A percentile compares a stretch with the other conserved stretches of the same genome.
Conservation (phyloP, 92 coral and sea anemone species). For the Epizoanthus ramosus region DNA sequence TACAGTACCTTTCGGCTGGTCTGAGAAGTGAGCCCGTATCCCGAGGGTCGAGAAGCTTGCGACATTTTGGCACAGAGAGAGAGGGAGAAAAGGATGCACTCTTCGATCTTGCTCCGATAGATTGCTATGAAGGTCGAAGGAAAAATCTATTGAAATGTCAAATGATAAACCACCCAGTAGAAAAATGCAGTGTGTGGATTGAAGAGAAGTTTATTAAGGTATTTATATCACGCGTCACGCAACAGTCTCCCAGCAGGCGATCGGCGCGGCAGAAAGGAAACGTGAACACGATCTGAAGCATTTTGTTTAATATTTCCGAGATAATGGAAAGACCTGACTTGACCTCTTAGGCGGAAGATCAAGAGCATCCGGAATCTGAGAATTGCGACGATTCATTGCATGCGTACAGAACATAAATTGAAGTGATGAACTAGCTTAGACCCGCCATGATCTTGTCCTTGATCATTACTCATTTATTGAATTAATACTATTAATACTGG, state of each 20-base stretch:
- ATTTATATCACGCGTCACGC: slow-evolving; percentile 30
- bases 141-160: background rate
- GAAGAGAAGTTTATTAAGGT: background rate
- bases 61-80: slow-evolving; percentile 16
- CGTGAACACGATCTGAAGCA: background rate
- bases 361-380: background rate
- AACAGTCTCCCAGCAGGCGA: background rate
- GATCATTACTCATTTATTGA: no score
- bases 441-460: no score
- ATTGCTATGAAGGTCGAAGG: background rate
- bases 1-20: slow-evolving; percentile 21
- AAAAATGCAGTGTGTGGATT: slow-evolving; percentile 27
- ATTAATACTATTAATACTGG: no score
- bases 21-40: slow-evolving; percentile 20
- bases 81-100: no score
- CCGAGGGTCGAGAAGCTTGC: slow-evolving; percentile 28
- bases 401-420: no score
- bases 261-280: background rate
- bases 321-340: background rate
- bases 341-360: background rate
- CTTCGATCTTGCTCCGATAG: background rate
- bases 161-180: slow-evolving; percentile 4
- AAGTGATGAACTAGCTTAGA: no score
- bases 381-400: no score
- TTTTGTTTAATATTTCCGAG: slow-evolving; percentile 4